Evolutionary conservation across 2,888 invertebrate genomes (phyloP).

Genomic region (Clivina fossor): DNA sequence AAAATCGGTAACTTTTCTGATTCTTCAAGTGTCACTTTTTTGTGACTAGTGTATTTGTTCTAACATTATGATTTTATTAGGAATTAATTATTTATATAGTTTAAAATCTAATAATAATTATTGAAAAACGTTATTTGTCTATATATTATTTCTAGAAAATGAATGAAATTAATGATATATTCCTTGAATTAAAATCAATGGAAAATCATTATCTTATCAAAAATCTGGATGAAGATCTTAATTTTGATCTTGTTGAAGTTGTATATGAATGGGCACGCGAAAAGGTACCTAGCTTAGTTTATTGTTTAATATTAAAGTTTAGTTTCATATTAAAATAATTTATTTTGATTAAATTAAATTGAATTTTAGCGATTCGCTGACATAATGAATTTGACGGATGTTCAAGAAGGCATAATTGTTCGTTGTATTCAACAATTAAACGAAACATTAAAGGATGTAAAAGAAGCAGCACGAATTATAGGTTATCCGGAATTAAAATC

Average conservation of each 20-base stretch:
- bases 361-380: conserved; percentile 84
- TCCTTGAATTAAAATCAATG: conserved; percentile 64
- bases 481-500: conserved; percentile 89
- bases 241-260: conserved; percentile 90
- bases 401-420: conserved; percentile 98
- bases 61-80: too few species aligned
- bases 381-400: conserved; percentile 88
- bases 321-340: neutral
- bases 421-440: conserved; percentile 95
- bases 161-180: conserved; percentile 68
- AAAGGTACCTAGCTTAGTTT: conserved; percentile 58
- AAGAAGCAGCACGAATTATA: conserved; percentile 89
- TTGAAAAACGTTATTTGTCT: too few species aligned
- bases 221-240: conserved; percentile 60
- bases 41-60: too few species aligned
- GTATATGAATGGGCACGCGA: conserved; percentile 96
- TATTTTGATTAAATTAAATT: conserved; percentile 32
- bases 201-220: conserved; percentile 67
- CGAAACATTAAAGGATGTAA: conserved; percentile 85
- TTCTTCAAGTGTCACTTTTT: too few species aligned
- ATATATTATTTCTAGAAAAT: conserved; percentile 61
- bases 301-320: conserved; percentile 3
- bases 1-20: too few species aligned
- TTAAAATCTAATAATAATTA: too few species aligned
- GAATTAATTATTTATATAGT: too few species aligned